These are phyloP conservation scores for Drosophila flavopinicola DNA, from an alignment of 2,888 invertebrate species.

Conservation along the genomic window DNA sequence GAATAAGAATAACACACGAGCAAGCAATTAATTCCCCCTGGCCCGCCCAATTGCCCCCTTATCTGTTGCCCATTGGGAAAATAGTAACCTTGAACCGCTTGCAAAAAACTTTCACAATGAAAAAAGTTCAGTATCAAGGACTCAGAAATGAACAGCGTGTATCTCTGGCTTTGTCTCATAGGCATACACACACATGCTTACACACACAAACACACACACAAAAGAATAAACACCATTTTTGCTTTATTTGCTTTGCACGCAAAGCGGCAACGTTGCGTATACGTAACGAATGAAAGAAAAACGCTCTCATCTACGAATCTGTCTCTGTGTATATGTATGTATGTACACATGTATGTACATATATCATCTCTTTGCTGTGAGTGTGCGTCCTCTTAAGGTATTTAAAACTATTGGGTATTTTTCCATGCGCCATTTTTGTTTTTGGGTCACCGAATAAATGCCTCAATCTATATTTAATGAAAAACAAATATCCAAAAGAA, in stretches of 20 bases:
- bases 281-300: constrained; percentile 64
- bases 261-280: constrained; percentile 63
- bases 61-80: constrained; percentile 25
- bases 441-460: constrained; percentile 60
- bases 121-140: constrained; percentile 80
- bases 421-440: constrained; percentile 53
- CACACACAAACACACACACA: constrained; percentile 1
- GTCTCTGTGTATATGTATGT: background rate
- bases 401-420: constrained; percentile 58
- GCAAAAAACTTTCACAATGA: constrained; percentile 79
- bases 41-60: background rate
- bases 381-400: constrained; percentile 25
- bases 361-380: constrained; percentile 18
- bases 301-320: constrained; percentile 7
- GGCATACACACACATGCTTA: background rate
- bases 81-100: constrained; percentile 69
- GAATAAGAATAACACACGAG: constrained; percentile 37
- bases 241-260: constrained; percentile 54
- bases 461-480: constrained; percentile 28
- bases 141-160: constrained; percentile 64
- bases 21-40: constrained; percentile 30
- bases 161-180: constrained; percentile 29
- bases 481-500: constrained; percentile 13
- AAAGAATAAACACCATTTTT: constrained; percentile 44
- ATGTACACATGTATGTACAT: constrained; percentile 1